Evolutionary conservation across 2,888 invertebrate species (phyloP), one percentile per base, ranked within the genome.

Genomic region (Sinopyrophorus schimmeli): DNA sequence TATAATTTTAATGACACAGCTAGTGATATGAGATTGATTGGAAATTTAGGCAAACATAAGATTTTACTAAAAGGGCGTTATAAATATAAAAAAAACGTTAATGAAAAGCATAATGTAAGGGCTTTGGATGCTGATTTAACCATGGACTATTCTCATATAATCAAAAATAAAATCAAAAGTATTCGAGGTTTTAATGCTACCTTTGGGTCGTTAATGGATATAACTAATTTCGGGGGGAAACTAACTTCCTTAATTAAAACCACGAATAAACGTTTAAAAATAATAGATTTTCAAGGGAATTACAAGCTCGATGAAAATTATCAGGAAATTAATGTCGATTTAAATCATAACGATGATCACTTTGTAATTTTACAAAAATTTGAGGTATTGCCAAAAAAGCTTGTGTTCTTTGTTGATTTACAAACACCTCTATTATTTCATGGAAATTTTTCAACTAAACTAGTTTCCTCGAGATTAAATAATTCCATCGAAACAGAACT

Each of bases 181-280:
- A 5, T 9, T 7, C 15, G 21, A 16, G 15, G 24, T 14, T 9
- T 27, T 4, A 17, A 38, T 12, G 16, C 41, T 11, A 15, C 31
- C 14, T 16, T 31, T 9, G 16, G 11, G 10, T 23, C 23, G 1
- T 17, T 17, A 3, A 16, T 18, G 5, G 23, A 41, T 31, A 12
- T 23, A 1, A 31, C 23, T 5, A 24, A 41, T 16, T 9, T 9
- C 2, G 6, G 31, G 6, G 41, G 41, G 16, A 41, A 11, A 14
- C 7, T 32, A 9, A 11, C 10, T 4, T 23, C 24, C n/a, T 2
- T 11, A 2, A 26, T 43, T n/a, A 15, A 11, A 9, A 43, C 35
- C 14, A 43, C 35, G n/a, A 27, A 28, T 7, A 27, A 20, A 14
- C 15, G n/a, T 38, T 21, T 46, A 7, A 9, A 38, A 37, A 20